Percentiles rank a stretch among this genome's conserved stretches.
phyloP scores from a whole-genome alignment of 2,888 invertebrate species.

The Athrips mouffetella region DNA sequence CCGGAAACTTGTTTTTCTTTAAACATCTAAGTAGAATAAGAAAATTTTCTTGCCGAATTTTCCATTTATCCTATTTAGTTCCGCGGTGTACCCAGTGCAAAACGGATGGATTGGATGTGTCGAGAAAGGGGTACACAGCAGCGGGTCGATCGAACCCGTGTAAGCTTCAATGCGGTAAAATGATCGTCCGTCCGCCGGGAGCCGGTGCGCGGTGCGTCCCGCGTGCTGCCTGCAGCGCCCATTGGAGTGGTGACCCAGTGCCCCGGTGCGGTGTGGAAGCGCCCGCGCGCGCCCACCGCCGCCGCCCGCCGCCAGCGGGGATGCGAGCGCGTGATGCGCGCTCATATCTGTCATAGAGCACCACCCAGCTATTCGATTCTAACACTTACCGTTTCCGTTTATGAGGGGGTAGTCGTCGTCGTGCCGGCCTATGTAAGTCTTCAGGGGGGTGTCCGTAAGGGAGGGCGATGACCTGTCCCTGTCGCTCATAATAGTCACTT shows the following conservation, averaged over 20 bases:
- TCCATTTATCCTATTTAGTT: no score
- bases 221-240: slow-evolving; percentile 23
- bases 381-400: slow-evolving; percentile 84
- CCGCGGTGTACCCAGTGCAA: no score
- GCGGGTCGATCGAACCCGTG: slow-evolving; percentile 63
- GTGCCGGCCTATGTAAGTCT: slow-evolving; percentile 90
- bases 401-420: slow-evolving; percentile 88
- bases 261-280: slow-evolving; percentile 24
- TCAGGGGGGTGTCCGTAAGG: slow-evolving; percentile 91
- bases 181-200: slow-evolving; percentile 36
- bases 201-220: slow-evolving; percentile 21
- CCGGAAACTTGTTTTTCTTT: not conserved
- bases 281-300: slow-evolving; percentile 35
- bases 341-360: slow-evolving; percentile 27
- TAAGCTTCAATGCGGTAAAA: slow-evolving; percentile 67
- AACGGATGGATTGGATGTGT: slow-evolving; percentile 38
- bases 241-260: slow-evolving; percentile 37
- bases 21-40: no score
- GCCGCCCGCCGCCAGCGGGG: slow-evolving; percentile 35
- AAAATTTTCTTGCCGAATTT: no score
- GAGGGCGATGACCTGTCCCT: slow-evolving; percentile 93
- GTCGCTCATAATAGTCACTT: slow-evolving; percentile 89
- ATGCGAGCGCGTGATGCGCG: slow-evolving; percentile 38
- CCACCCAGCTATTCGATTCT: slow-evolving; percentile 25
- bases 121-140: slow-evolving; percentile 42